phyloP scores from a whole-genome alignment of 1,140 invertebrate genomes.

The Heliconius nattereri region DNA sequence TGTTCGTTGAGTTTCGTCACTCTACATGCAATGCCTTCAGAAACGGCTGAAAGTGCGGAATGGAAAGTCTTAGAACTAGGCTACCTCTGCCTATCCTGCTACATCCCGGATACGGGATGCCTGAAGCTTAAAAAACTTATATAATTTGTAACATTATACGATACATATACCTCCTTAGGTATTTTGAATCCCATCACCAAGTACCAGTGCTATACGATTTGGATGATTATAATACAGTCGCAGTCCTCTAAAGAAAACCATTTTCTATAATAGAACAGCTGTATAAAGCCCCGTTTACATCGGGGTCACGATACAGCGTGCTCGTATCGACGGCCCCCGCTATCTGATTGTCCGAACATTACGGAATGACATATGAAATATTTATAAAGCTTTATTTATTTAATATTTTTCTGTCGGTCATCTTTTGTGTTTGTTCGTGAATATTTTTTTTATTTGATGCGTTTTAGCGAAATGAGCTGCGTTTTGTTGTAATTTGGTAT shows the following conservation, averaged over 20 bases:
- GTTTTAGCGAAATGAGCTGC: neutral
- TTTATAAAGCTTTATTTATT: conserved; percentile 19
- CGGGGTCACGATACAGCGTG: conserved; percentile 24
- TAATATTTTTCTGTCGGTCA: conserved; percentile 7
- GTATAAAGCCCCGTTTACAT: conserved; percentile 17
- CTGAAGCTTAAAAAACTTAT: no score
- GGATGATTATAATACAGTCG: no score
- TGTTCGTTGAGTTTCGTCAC: no score
- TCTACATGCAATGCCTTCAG: no score
- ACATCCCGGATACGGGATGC: no score
- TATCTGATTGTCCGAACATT: conserved; percentile 35
- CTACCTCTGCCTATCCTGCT: no score
- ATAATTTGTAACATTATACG: no score
- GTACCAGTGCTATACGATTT: no score
- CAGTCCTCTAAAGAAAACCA: neutral
- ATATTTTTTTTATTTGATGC: neutral
- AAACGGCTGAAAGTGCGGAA: no score
- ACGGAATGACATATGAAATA: conserved; percentile 29
- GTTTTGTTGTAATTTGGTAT: neutral
- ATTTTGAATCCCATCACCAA: no score
- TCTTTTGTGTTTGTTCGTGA: conserved; percentile 14
- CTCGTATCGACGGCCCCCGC: neutral
- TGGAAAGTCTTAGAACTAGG: no score
- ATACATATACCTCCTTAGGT: no score
- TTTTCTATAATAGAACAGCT: neutral